These are phyloP conservation scores for Osmoderma eremita DNA, from an alignment of 2,888 invertebrate genomes.

Conservation along the genomic window DNA sequence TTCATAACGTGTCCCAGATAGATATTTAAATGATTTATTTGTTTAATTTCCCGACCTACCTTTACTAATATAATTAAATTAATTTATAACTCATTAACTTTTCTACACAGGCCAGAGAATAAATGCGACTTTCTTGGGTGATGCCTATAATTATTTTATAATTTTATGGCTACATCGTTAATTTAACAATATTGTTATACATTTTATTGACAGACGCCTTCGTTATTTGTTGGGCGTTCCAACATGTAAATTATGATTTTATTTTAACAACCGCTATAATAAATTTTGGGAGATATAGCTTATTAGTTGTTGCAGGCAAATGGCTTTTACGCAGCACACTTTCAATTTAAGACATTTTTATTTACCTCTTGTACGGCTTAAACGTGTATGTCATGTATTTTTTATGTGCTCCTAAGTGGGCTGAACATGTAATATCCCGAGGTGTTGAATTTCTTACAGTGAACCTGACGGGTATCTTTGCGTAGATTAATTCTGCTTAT, in stretches of 20 bases:
- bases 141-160: conserved; percentile 28
- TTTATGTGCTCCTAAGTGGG: conserved; percentile 25
- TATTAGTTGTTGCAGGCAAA: conserved; percentile 13
- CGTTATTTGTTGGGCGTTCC: conserved; percentile 32
- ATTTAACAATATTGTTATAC: conserved; percentile 37
- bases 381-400: not conserved
- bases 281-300: conserved; percentile 23
- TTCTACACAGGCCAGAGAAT: conserved; percentile 12
- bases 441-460: conserved; percentile 7
- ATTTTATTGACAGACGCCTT: conserved; percentile 34
- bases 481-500: conserved; percentile 1
- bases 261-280: conserved; percentile 34
- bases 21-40: conserved; percentile 41
- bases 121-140: conserved; percentile 5
- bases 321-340: not conserved
- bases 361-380: conserved; percentile 5
- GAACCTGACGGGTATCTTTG: not conserved
- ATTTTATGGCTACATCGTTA: conserved; percentile 37
- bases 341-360: conserved; percentile 19
- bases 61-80: conserved; percentile 42
- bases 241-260: conserved; percentile 33
- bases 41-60: conserved; percentile 38
- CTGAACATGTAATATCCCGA: conserved; percentile 4
- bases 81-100: conserved; percentile 40
- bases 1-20: conserved; percentile 39